Evolutionary conservation across 2,797 vertebrate genomes (phyloP), one percentile per base, ranked within the genome.

Genomic region (Erpetoichthys calabaricus): DNA sequence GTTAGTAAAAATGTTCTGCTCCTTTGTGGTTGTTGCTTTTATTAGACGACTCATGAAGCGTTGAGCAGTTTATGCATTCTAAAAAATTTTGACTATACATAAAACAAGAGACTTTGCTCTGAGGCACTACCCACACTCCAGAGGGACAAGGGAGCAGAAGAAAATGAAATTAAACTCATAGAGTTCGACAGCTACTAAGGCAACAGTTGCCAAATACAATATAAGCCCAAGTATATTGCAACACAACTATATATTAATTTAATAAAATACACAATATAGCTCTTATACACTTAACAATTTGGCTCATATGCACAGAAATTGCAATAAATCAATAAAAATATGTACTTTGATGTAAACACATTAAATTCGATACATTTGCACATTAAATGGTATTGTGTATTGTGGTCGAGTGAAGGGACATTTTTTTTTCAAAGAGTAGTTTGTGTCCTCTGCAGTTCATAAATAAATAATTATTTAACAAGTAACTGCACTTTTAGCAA

Each of bases 211-310:
- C 93, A 95, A 97, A 95, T 99, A 97, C 94, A 96, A 93, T 98
- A 95, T 93, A 97, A 98, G 94, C 94, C 96, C 93, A 97, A 93
- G 91, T 94, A 94, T 94, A 94, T 97, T 97, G 94, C 94, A 99
- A 99, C 94, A 99, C 94, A 99, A 98, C 94, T 92, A 99, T 99
- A 99, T 99, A 99, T 99, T 98, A 96, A 98, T 99, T 99, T 99
- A 97, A 98, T 99, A 99, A 99, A 99, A 99, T 99, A 98, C 96
- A 99, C 94, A 97, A 97, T 98, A 99, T 97, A 98, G 96, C 94
- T 99, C 92, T 99, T 95, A 92, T 96, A 97, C 94, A 99, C 92
- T 83, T 89, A 97, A 98, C 96, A 94, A 93, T 99, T 99, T 99
- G 96, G 94, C 96, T 98, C 94, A 98, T 94, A 99, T 98, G 92